Evolutionary conservation across 1,140 invertebrate genomes (phyloP), one percentile per base, ranked within the genome.

Genomic region (Calliphora vicina): DNA sequence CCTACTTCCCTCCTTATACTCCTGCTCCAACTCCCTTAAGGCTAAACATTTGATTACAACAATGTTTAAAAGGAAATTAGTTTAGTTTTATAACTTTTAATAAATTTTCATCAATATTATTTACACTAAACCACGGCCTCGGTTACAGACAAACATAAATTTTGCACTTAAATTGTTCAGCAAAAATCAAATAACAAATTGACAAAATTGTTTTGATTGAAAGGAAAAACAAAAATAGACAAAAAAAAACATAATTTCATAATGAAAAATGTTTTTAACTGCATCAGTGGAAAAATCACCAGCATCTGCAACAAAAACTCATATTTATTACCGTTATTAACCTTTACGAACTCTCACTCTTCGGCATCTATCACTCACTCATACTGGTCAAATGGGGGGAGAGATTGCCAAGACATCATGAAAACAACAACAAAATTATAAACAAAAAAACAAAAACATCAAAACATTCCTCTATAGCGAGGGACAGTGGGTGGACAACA

Each of bases 321-420:
- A 67, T 78, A 78, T 78, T 78, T 78, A 78, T 78, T 78, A 78
- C 74, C 74, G 74, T 78, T 78, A 78, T 78, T 78, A 78, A 78
- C 74, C 74, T 78, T 78, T 78, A 43, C 35, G 74, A 78, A 78
- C 74, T 78, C 74, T 78, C 74, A 78, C 74, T 78, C 74, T 43
- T 43, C 74, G n/a, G 61, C 50, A 57, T 17, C 50, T n/a, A 78
- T 78, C 35, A 78, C 74, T 78, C 42, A 78, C 35, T 23, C 61
- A n/a, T 35, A 45, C 20, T 43, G 74, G 74, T 43, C 74, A 78
- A 43, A 43, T 17, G 25, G 74, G 74, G 35, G n/a, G 20, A 76
- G 35, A 78, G 45, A n/a, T 20, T 78, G n/a, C n/a, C n/a, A 43
- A 78, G 74, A 45, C 29, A 78, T 35, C 72, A 74, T 35, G 35